Percentiles rank a stretch among this genome's conserved stretches.
phyloP scores from a whole-genome alignment of 1,140 invertebrate genomes.

The Tetramorium simillimum region DNA sequence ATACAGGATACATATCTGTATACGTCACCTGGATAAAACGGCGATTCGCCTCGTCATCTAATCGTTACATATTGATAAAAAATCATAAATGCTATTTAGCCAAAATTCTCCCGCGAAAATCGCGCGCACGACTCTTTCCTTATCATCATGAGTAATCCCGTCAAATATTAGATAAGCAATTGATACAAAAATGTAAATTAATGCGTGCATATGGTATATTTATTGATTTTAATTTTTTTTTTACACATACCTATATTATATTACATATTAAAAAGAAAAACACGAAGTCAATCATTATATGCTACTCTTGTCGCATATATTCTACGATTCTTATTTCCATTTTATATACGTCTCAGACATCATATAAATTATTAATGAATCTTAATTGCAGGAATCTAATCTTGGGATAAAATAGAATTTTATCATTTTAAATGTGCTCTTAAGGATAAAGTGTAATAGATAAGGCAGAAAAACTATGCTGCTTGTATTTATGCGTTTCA shows the following conservation, averaged over 20 bases:
- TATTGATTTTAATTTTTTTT: neutral
- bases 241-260: neutral
- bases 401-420: neutral
- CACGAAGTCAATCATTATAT: neutral
- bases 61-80: neutral
- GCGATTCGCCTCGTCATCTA: neutral
- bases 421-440: neutral
- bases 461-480: neutral
- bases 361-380: conserved; percentile 16
- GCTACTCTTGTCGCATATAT: neutral
- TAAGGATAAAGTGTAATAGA: neutral
- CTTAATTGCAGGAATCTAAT: neutral
- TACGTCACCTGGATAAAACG: neutral
- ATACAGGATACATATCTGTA: neutral
- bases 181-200: neutral
- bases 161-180: neutral
- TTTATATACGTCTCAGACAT: neutral
- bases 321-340: neutral
- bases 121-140: neutral
- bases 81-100: neutral
- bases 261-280: neutral
- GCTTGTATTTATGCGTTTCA: neutral
- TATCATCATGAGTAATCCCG: neutral
- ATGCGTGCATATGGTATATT: neutral
- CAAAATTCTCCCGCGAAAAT: neutral